A percentile compares a stretch with the other conserved stretches of the same genome.
phyloP scores from a whole-genome alignment of 2,888 invertebrate genomes.

The Apotomis betuletana region DNA sequence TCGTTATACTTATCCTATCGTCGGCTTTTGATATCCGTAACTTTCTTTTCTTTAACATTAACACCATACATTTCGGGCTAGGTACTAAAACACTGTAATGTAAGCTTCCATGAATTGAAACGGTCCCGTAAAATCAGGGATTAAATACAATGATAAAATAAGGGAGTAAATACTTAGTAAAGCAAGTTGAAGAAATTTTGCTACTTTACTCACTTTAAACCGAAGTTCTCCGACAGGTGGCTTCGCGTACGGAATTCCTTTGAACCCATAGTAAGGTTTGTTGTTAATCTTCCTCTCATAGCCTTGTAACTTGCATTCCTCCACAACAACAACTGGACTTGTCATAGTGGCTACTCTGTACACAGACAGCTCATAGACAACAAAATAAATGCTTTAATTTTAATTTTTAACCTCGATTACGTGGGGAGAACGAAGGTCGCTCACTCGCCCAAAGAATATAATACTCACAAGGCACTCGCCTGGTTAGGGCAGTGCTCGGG shows the following conservation, averaged over 20 bases:
- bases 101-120: no score
- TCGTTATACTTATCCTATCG: no score
- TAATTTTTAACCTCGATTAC: conserved; percentile 2
- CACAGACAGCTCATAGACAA: neutral
- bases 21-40: no score
- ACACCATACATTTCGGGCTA: no score
- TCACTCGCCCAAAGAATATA: no score
- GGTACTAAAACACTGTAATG: no score
- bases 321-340: conserved; percentile 60
- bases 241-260: conserved; percentile 83
- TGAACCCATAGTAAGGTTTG: conserved; percentile 72
- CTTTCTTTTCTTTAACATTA: no score
- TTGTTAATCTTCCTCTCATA: conserved; percentile 63
- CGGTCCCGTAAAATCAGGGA: no score
- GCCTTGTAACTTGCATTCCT: conserved; percentile 79
- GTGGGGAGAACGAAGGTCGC: conserved; percentile 7
- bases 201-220: conserved; percentile 60
- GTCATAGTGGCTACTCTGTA: conserved; percentile 51
- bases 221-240: conserved; percentile 77
- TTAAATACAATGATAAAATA: no score
- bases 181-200: no score
- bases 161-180: no score
- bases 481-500: neutral
- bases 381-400: neutral
- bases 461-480: no score